These are phyloP conservation scores for Cheilosia vulpina DNA, from an alignment of 2,888 invertebrate genomes.

Conservation along the genomic window DNA sequence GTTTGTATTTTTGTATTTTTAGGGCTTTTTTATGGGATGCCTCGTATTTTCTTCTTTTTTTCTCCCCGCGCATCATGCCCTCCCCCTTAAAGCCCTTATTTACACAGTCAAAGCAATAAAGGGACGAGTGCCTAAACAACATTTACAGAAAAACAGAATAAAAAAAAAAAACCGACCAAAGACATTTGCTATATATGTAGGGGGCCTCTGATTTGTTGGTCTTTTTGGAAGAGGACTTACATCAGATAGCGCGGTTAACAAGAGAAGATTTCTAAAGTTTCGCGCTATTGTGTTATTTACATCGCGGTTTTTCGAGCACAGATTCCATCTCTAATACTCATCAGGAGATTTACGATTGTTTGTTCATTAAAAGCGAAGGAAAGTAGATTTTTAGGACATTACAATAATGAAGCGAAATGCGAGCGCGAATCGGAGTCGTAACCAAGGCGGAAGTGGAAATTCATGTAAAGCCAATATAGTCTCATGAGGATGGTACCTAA, in stretches of 20 bases:
- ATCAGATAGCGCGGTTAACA: slow-evolving; percentile 29
- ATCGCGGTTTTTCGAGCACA: slow-evolving; percentile 28
- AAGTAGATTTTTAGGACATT: slow-evolving; percentile 60
- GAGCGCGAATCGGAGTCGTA: background rate
- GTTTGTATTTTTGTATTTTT: slow-evolving; percentile 48
- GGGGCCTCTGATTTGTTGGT: slow-evolving; percentile 1
- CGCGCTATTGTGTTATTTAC: slow-evolving; percentile 11
- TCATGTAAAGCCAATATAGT: slow-evolving; percentile 18
- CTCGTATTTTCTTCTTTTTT: background rate
- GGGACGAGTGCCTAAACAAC: slow-evolving; percentile 66
- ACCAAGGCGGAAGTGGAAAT: slow-evolving; percentile 22
- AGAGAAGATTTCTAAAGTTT: slow-evolving; percentile 1
- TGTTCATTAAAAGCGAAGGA: slow-evolving; percentile 49
- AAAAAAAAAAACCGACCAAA: slow-evolving; percentile 21
- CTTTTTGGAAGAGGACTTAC: slow-evolving; percentile 7
- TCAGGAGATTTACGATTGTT: slow-evolving; percentile 59
- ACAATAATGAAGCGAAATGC: slow-evolving; percentile 4
- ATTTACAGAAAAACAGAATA: slow-evolving; percentile 44
- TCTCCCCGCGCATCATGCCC: background rate
- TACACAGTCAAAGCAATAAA: slow-evolving; percentile 68
- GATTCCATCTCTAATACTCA: slow-evolving; percentile 47
- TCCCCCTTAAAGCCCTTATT: slow-evolving; percentile 38
- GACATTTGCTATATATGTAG: background rate
- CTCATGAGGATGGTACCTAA: background rate
- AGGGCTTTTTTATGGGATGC: slow-evolving; percentile 65